These are phyloP conservation scores for Pithys albifrons DNA, from an alignment of 2,113 vertebrate genomes.

Conservation along the genomic window DNA sequence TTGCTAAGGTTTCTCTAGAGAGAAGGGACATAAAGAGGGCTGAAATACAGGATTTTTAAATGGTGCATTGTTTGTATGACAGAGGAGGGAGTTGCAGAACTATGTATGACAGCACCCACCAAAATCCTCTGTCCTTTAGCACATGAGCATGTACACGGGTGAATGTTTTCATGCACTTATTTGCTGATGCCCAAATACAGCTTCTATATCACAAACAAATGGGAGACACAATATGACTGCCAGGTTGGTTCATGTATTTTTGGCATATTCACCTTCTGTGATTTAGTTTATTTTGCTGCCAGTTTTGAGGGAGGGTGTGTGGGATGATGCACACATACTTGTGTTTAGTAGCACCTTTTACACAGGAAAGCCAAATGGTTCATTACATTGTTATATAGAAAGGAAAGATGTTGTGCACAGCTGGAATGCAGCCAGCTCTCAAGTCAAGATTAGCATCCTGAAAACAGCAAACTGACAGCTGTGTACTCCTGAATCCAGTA, in stretches of 20 bases:
- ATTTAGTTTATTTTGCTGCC: not conserved
- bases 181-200: not conserved
- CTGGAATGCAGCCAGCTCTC: not conserved
- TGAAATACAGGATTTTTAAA: not conserved
- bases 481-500: not conserved
- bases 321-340: not conserved
- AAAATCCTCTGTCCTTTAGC: not conserved
- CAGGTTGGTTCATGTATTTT: not conserved
- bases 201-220: not conserved
- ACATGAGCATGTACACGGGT: not conserved
- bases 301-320: not conserved
- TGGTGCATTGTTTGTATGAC: not conserved
- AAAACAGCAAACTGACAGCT: conserved; percentile 25
- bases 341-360: not conserved
- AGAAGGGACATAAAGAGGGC: not conserved
- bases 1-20: not conserved
- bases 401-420: not conserved
- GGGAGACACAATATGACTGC: not conserved
- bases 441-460: conserved; percentile 19
- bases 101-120: not conserved
- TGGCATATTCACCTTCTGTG: not conserved
- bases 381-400: not conserved
- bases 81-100: not conserved
- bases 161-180: not conserved
- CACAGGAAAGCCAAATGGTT: not conserved